Percentiles rank a stretch among this genome's conserved stretches.
phyloP scores from a whole-genome alignment of 1,140 invertebrate genomes.

The Trichoplusia ni region DNA sequence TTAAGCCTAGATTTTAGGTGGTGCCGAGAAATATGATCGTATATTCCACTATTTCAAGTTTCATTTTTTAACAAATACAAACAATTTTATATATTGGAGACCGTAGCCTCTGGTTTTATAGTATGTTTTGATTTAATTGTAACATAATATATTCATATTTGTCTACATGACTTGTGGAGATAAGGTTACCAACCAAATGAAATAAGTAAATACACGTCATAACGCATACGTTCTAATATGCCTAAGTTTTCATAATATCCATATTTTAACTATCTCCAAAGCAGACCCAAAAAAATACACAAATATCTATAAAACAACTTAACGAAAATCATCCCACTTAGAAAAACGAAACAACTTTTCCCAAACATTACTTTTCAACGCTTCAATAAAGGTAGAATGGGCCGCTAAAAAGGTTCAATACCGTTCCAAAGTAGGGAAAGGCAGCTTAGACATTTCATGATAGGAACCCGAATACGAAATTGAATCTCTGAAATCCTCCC shows the following conservation, averaged over 20 bases:
- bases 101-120: too few relatives aligned
- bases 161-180: too few relatives aligned
- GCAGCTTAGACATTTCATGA: slow-evolving; percentile 16
- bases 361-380: background rate
- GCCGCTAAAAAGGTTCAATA: slow-evolving; percentile 25
- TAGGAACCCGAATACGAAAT: slow-evolving; percentile 7
- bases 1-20: too few relatives aligned
- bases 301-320: background rate
- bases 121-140: too few relatives aligned
- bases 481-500: slow-evolving; percentile 5
- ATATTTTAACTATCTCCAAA: background rate
- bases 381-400: slow-evolving; percentile 10
- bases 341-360: background rate
- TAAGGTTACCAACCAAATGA: too few relatives aligned
- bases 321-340: background rate
- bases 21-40: too few relatives aligned
- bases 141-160: too few relatives aligned
- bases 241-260: background rate
- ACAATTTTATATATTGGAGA: too few relatives aligned
- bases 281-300: background rate
- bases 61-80: too few relatives aligned
- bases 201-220: too few relatives aligned
- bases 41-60: too few relatives aligned
- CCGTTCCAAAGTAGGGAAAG: background rate
- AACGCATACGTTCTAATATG: too few relatives aligned